These are phyloP conservation scores for Sphenopsis melanotis DNA, from an alignment of 2,797 vertebrate species.

Conservation along the genomic window DNA sequence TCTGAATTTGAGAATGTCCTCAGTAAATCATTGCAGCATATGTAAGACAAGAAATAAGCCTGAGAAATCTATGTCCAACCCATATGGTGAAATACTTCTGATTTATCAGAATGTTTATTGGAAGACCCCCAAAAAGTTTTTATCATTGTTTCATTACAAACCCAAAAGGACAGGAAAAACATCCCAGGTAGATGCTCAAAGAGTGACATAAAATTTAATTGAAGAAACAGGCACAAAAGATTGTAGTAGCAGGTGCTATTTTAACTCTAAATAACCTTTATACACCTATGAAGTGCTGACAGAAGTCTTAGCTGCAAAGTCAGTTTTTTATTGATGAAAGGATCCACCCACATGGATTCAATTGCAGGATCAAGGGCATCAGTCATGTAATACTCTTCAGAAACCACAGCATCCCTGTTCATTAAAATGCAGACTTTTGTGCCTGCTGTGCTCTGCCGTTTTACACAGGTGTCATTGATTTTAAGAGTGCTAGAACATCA, in stretches of 20 bases:
- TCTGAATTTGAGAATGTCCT: background rate
- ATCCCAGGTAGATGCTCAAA: background rate
- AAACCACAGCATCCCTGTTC: slow-evolving; percentile 40
- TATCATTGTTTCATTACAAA: background rate
- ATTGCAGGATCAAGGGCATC: slow-evolving; percentile 54
- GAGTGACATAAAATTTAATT: background rate
- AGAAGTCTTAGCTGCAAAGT: slow-evolving; percentile 12
- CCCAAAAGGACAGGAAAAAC: background rate
- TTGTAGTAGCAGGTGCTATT: slow-evolving; percentile 37
- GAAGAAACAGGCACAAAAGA: background rate
- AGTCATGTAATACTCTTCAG: slow-evolving; percentile 49
- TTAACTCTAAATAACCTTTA: slow-evolving; percentile 42
- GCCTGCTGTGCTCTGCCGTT: slow-evolving; percentile 50
- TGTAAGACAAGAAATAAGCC: background rate
- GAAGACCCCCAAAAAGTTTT: background rate
- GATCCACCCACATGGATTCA: slow-evolving; percentile 60
- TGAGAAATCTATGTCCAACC: background rate
- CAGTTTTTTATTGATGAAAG: slow-evolving; percentile 39
- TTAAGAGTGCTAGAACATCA: slow-evolving; percentile 47
- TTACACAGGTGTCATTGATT: slow-evolving; percentile 59
- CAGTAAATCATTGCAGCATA: background rate
- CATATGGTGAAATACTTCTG: background rate
- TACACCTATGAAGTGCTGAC: slow-evolving; percentile 40
- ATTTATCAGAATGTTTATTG: background rate
- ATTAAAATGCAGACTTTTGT: slow-evolving; percentile 49